Percentiles rank a stretch among this genome's conserved stretches.
Evolutionary conservation across 2,888 invertebrate species (phyloP).

Genomic region (Sarcophaga rosellei): DNA sequence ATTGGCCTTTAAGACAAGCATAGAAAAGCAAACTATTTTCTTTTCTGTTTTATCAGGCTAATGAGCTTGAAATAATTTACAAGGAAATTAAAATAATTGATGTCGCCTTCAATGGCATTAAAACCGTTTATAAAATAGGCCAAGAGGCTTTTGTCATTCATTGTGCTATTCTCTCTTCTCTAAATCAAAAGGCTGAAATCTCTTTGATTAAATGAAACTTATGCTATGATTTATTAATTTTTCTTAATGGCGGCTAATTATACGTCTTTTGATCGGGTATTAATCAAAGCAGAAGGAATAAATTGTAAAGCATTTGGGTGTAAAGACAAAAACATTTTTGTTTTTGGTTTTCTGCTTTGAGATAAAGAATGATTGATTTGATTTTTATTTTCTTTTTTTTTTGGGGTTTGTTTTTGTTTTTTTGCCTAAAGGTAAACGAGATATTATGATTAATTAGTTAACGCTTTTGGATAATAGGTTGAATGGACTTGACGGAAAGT

Average conservation of each 20-base stretch:
- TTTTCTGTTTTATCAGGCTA: conserved; percentile 13
- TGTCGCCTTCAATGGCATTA: not conserved
- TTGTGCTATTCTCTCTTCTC: not conserved
- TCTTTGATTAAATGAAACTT: conserved; percentile 5
- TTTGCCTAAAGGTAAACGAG: too few relatives aligned
- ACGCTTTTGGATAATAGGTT: not conserved
- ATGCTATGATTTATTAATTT: conserved; percentile 34
- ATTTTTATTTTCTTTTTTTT: not conserved
- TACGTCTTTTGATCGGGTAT: conserved; percentile 19
- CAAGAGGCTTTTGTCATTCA: not conserved
- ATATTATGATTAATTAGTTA: not conserved
- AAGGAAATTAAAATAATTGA: conserved; percentile 30
- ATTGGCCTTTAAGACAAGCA: not conserved
- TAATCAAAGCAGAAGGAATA: conserved; percentile 8
- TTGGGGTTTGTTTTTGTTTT: too few relatives aligned
- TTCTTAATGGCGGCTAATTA: conserved; percentile 8
- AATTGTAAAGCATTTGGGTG: not conserved
- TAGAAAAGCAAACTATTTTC: not conserved
- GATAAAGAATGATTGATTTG: not conserved
- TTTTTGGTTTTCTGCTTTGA: not conserved
- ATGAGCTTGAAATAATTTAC: conserved; percentile 38
- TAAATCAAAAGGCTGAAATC: conserved; percentile 8
- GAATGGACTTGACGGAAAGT: not conserved
- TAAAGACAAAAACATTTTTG: not conserved
- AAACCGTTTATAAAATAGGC: not conserved